phyloP scores from a whole-genome alignment of 2,797 vertebrate species.

The Taeniopygia guttata region DNA sequence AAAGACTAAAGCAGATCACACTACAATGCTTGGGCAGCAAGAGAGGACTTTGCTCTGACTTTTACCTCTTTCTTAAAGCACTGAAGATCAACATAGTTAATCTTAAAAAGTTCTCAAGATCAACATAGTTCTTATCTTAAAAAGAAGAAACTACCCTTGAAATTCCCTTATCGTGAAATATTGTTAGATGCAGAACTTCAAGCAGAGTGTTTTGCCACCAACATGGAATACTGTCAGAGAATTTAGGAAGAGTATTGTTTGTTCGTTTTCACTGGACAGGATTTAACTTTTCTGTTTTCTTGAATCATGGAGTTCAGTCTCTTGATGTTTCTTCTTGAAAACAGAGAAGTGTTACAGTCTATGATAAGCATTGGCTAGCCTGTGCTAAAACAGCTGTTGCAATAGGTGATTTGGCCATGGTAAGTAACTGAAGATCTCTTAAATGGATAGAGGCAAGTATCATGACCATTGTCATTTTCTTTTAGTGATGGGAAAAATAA shows the following conservation, averaged over 20 bases:
- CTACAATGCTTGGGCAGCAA: neutral
- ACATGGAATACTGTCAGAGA: neutral
- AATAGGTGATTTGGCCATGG: neutral
- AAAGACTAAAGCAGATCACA: neutral
- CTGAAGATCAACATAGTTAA: neutral
- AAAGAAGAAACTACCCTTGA: neutral
- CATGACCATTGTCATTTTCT: neutral
- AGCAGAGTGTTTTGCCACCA: neutral
- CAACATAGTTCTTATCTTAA: neutral
- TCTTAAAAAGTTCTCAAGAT: too few relatives aligned
- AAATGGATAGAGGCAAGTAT: neutral
- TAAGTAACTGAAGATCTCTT: neutral
- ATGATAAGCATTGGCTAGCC: neutral
- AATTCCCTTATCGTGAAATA: neutral
- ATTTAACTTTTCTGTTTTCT: neutral
- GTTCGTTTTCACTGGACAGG: accelerated
- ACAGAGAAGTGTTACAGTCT: neutral
- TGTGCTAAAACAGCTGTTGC: neutral
- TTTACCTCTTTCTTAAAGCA: neutral
- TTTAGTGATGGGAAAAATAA: neutral
- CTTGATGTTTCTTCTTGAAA: neutral
- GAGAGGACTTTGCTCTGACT: neutral
- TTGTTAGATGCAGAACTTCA: neutral
- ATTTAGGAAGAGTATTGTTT: neutral
- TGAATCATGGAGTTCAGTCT: neutral